These are phyloP conservation scores for Pseudomyrmex concolor DNA, from an alignment of 1,140 invertebrate species.

Conservation along the genomic window DNA sequence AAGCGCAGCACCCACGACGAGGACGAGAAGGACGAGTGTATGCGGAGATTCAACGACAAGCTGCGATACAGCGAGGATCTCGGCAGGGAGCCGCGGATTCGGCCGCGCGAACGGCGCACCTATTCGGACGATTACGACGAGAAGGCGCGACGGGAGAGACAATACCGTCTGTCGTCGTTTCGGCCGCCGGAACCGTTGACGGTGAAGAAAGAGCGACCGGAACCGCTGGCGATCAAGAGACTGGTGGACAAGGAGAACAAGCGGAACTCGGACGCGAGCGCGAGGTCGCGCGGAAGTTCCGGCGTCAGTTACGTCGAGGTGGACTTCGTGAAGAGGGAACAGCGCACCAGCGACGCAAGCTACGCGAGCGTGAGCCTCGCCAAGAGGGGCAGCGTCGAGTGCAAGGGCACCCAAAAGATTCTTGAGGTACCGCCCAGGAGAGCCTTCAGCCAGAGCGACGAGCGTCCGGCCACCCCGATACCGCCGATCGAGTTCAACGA, in stretches of 20 bases:
- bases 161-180: background rate
- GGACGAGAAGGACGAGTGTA: constrained; percentile 52
- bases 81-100: constrained; percentile 1
- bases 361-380: constrained; percentile 57
- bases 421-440: constrained; percentile 65
- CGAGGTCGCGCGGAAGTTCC: constrained; percentile 40
- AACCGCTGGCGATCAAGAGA: background rate
- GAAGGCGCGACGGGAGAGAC: constrained; percentile 51
- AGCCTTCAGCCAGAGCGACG: constrained; percentile 72
- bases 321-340: constrained; percentile 58
- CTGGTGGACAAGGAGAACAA: constrained; percentile 51
- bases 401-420: constrained; percentile 45
- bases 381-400: constrained; percentile 67
- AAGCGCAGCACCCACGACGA: constrained; percentile 12
- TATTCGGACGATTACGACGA: constrained; percentile 78
- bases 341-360: constrained; percentile 63
- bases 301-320: constrained; percentile 66
- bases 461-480: constrained; percentile 70
- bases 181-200: background rate
- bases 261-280: constrained; percentile 59
- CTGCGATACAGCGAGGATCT: constrained; percentile 75
- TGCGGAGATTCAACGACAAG: constrained; percentile 67
- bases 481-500: constrained; percentile 69
- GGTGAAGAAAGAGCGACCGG: background rate
- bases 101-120: constrained; percentile 70